A percentile compares a stretch with the other conserved stretches of the same genome.
These are phyloP conservation scores for Dione juno DNA, from an alignment of 2,888 invertebrate genomes.

Conservation along the genomic window DNA sequence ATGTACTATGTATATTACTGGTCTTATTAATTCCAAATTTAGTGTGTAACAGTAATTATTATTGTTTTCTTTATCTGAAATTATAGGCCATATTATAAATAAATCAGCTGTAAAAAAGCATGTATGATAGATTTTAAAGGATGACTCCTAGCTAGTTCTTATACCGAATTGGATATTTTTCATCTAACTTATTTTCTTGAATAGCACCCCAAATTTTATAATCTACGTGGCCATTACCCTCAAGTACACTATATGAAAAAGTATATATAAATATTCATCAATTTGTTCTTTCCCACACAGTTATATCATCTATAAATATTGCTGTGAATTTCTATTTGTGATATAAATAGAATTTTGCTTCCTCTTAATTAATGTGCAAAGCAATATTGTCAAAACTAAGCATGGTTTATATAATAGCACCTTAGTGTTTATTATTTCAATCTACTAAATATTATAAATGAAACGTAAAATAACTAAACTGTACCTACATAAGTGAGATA, in stretches of 20 bases:
- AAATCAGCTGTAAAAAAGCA: background rate
- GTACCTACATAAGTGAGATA: too few species aligned
- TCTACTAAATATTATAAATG: too few species aligned
- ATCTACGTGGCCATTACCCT: conserved; percentile 42
- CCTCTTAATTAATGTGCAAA: too few species aligned
- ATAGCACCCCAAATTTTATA: conserved; percentile 30
- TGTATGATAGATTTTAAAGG: conserved; percentile 10
- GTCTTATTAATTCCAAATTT: conserved; percentile 7
- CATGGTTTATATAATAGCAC: too few species aligned
- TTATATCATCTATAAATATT: background rate
- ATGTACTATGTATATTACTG: too few species aligned
- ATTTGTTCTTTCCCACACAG: conserved; percentile 8
- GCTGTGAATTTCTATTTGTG: too few species aligned
- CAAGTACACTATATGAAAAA: conserved; percentile 36
- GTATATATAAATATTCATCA: background rate
- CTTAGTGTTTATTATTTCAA: too few species aligned
- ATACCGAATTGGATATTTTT: conserved; percentile 15
- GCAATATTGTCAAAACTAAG: too few species aligned
- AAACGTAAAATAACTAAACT: too few species aligned
- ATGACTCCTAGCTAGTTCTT: conserved; percentile 13
- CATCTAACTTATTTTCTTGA: conserved; percentile 16
- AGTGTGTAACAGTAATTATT: background rate
- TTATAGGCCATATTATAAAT: background rate
- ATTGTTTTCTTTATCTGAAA: background rate
- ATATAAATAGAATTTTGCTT: too few species aligned